Evolutionary conservation across 1,140 invertebrate genomes (phyloP).

Genomic region (Cydia splendana): DNA sequence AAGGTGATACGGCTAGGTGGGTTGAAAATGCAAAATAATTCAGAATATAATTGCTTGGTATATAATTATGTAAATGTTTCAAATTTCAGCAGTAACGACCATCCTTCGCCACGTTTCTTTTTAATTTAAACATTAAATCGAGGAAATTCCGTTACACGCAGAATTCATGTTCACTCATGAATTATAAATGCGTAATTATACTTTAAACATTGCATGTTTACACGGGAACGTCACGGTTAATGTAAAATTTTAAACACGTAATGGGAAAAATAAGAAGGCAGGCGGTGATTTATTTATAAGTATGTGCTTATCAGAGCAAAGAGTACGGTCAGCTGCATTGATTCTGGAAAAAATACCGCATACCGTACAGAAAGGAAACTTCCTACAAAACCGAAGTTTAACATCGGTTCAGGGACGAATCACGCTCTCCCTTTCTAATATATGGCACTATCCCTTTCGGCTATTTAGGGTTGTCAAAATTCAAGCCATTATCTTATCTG

Average conservation of each 20-base stretch:
- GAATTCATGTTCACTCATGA: slow-evolving; percentile 7
- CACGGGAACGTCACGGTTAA: not conserved
- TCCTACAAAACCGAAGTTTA: too few relatives aligned
- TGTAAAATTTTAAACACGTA: not conserved
- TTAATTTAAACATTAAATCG: slow-evolving; percentile 1
- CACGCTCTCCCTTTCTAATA: too few relatives aligned
- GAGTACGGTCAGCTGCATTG: too few relatives aligned
- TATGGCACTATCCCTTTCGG: too few relatives aligned
- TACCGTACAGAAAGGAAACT: too few relatives aligned
- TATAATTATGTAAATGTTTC: not conserved
- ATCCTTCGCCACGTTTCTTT: slow-evolving; percentile 1
- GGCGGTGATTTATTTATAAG: not conserved
- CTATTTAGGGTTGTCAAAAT: too few relatives aligned
- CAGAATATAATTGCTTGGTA: not conserved
- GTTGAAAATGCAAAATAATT: not conserved
- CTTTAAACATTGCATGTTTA: slow-evolving; percentile 11
- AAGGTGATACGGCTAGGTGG: not conserved
- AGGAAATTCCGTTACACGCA: not conserved
- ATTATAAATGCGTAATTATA: slow-evolving; percentile 4
- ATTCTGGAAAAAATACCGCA: too few relatives aligned
- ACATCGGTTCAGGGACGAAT: too few relatives aligned
- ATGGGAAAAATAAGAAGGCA: not conserved
- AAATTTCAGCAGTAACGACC: not conserved
- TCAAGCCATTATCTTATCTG: too few relatives aligned
- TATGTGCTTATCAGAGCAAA: not conserved